A percentile compares a stretch with the other conserved stretches of the same genome.
Conservation (phyloP, 2,113 vertebrate genomes). For the human region GRCh38 chrX:121183001-121183500, state of each 20-base stretch:
- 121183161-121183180: background rate
- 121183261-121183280: too few relatives aligned
- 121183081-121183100: background rate
- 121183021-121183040: background rate
- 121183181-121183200: background rate
- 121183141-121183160: constrained; percentile 12
- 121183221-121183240: background rate
- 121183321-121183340: too few relatives aligned
- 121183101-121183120: background rate
- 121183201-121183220: constrained; percentile 4
- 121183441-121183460: too few relatives aligned
- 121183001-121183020: background rate
- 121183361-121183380: too few relatives aligned
- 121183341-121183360: too few relatives aligned
- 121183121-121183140: background rate
- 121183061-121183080: background rate
- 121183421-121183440: too few relatives aligned
- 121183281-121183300: too few relatives aligned
- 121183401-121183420: too few relatives aligned
- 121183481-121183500: too few relatives aligned
- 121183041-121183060: background rate
- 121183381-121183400: too few relatives aligned
- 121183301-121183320: too few relatives aligned
- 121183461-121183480: too few relatives aligned
- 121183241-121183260: background rate